Percentiles rank a stretch among this genome's conserved stretches.
Conservation (phyloP, 37 sponge, comb jelly and placozoan genomes). For the Halichondria panicea region DNA sequence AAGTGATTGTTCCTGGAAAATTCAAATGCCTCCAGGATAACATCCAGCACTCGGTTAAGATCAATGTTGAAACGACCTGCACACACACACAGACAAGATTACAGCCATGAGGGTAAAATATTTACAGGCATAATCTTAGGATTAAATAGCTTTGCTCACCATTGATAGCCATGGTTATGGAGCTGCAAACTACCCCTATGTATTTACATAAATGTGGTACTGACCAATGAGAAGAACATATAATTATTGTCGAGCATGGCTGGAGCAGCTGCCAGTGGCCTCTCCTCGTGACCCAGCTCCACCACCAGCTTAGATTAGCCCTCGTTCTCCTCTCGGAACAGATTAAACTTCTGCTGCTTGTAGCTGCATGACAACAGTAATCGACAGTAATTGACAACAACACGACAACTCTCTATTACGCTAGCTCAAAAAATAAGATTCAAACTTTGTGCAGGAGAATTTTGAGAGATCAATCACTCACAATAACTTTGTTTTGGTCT, state of each 20-base stretch:
- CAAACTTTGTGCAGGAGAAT: not conserved
- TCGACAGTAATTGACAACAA: not conserved
- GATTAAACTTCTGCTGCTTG: slow-evolving; percentile 99
- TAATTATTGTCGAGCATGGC: slow-evolving; percentile 71
- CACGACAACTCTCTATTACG: not conserved
- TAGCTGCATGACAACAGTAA: slow-evolving; percentile 51
- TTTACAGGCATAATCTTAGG: too few relatives aligned
- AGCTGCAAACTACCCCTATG: not conserved
- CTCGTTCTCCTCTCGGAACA: slow-evolving; percentile 97
- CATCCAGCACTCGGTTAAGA: slow-evolving; percentile 96
- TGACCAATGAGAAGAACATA: too few relatives aligned
- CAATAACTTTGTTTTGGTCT: slow-evolving; percentile 90
- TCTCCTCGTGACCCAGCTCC: slow-evolving; percentile 79
- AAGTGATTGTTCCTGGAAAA: slow-evolving; percentile 51
- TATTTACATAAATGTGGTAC: too few relatives aligned
- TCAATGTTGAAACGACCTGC: slow-evolving; percentile 92
- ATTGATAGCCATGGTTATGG: not conserved
- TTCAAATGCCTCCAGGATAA: slow-evolving; percentile 92
- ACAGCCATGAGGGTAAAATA: not conserved
- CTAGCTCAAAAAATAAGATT: not conserved
- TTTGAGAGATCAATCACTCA: too few relatives aligned
- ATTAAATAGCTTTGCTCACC: not conserved
- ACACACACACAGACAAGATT: not conserved
- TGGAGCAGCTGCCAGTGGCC: slow-evolving; percentile 10
- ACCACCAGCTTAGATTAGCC: slow-evolving; percentile 92